phyloP scores from a whole-genome alignment of 1,140 invertebrate genomes.

The Zaprionus davidi region DNA sequence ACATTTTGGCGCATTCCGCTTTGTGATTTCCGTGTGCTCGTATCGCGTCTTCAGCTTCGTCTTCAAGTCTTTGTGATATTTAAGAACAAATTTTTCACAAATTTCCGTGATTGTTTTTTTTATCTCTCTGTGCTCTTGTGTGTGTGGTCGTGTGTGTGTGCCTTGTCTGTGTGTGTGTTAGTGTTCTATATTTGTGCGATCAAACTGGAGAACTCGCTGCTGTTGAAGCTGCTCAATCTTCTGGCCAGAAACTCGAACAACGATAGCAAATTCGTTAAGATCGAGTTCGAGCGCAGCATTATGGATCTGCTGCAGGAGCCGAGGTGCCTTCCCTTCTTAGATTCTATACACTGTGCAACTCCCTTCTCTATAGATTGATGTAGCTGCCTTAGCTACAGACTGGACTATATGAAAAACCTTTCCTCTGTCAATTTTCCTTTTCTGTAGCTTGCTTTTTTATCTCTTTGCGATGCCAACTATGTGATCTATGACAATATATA shows the following conservation, averaged over 20 bases:
- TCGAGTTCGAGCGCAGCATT: constrained; percentile 83
- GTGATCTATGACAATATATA: too few species aligned
- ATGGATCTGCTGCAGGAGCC: constrained; percentile 82
- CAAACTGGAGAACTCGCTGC: constrained; percentile 81
- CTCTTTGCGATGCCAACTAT: too few species aligned
- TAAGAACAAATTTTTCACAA: background rate
- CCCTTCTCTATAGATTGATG: too few species aligned
- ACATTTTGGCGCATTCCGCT: constrained; percentile 74
- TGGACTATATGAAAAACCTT: too few species aligned
- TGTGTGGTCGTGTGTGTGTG: constrained; percentile 12
- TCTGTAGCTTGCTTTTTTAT: too few species aligned
- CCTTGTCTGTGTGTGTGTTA: constrained; percentile 18
- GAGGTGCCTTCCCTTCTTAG: constrained; percentile 41
- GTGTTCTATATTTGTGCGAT: constrained; percentile 36
- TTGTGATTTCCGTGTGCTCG: constrained; percentile 65
- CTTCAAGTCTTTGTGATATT: constrained; percentile 27
- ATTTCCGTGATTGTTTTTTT: constrained; percentile 16
- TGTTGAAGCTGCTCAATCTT: constrained; percentile 72
- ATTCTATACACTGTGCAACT: too few species aligned
- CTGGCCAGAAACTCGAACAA: constrained; percentile 63
- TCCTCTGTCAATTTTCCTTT: too few species aligned
- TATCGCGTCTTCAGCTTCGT: constrained; percentile 39
- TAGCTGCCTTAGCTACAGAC: too few species aligned
- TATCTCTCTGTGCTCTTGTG: background rate
- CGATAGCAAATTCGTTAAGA: constrained; percentile 73